phyloP scores from a whole-genome alignment of 1,140 invertebrate genomes.

The Camponotus pennsylvanicus region DNA sequence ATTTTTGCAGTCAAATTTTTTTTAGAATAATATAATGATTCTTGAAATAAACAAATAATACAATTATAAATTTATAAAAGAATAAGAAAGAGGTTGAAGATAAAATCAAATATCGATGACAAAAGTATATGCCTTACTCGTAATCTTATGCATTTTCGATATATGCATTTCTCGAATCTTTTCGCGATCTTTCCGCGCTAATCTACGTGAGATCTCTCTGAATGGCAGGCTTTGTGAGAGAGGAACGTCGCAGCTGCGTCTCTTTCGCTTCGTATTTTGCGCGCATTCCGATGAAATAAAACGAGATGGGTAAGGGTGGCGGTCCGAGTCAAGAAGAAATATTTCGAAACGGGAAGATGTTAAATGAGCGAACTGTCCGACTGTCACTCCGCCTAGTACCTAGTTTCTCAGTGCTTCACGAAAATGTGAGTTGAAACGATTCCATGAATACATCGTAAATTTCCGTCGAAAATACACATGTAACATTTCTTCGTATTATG shows the following conservation, averaged over 20 bases:
- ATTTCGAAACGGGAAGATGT: conserved; percentile 81
- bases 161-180: background rate
- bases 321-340: conserved; percentile 76
- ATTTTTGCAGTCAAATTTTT: background rate
- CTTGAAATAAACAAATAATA: background rate
- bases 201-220: conserved; percentile 76
- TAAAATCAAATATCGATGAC: conserved; percentile 10
- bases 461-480: conserved; percentile 39
- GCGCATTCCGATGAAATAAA: conserved; percentile 79
- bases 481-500: conserved; percentile 11
- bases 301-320: conserved; percentile 68
- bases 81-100: background rate
- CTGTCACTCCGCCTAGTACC: conserved; percentile 80
- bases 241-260: conserved; percentile 78
- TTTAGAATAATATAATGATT: background rate
- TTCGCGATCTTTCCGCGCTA: conserved; percentile 55
- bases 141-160: background rate
- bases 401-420: conserved; percentile 77
- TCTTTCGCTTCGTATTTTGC: conserved; percentile 74
- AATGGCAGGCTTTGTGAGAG: conserved; percentile 79
- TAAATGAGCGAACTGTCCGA: conserved; percentile 83
- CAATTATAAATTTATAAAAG: background rate
- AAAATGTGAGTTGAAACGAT: conserved; percentile 71
- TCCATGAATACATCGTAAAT: conserved; percentile 19
- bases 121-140: background rate